Base-by-base conservation (phyloP, 2,113 vertebrate species). In the Archilochus colubris region DNA sequence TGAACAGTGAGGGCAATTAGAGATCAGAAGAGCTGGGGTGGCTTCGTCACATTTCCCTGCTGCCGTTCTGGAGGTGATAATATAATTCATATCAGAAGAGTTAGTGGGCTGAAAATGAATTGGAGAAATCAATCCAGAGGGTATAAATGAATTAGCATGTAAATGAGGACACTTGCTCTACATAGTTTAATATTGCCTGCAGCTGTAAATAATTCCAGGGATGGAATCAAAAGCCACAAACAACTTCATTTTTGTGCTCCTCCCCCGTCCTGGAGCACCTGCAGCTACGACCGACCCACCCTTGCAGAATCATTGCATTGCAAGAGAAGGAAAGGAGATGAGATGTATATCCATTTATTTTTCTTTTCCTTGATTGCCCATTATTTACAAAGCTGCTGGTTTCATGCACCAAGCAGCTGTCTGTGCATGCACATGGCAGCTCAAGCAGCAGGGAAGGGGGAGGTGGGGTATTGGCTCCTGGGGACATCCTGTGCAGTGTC, bases 91-190 rank as follows among this genome's bases (percentile, higher is more conserved):
- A 95, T 96, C 94, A 97, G 96, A 97, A 97, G 96, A 96, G 95
- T 96, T 97, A 98, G 97, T 97, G 97, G 97, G 97, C 97, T 98
- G 97, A 97, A 97, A 97, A 97, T 97, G 97, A 97, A 97, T 97
- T 98, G 97, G 96, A 96, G 97, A 97, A 97, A 97, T 97, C 97
- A 98, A 97, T 98, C 97, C 97, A 97, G 96, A 97, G 97, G 97
- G 97, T 97, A 98, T 98, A 98, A 98, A 98, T 98, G 97, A 98
- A 98, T 98, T 98, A 98, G 97, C 97, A 98, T 98, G 97, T 98
- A 98, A 98, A 98, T 98, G 97, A 98, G 97, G 97, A 97, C 97
- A 97, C 97, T 98, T 97, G 97, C 97, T 97, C 97, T 97, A 98
- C 97, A 98, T 97, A 97, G 95, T 97, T 97, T 97, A 96, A 94